Percentiles rank a stretch among this genome's conserved stretches.
These are phyloP conservation scores for Microtus ochrogaster DNA, from an alignment of 2,113 vertebrate genomes.

Conservation along the genomic window DNA sequence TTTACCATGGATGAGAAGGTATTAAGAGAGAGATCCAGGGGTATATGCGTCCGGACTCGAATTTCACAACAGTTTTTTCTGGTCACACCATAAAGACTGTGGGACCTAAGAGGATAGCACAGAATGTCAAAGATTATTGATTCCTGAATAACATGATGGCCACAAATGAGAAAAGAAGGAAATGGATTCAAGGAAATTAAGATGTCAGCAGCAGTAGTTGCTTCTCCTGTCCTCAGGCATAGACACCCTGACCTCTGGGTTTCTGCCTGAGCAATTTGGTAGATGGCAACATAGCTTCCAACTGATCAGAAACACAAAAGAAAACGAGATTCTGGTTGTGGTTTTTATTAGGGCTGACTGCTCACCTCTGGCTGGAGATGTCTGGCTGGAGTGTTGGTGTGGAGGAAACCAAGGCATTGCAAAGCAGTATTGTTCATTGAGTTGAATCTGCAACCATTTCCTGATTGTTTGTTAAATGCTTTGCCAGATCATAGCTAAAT, in stretches of 20 bases:
- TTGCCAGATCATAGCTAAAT: background rate
- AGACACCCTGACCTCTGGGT: background rate
- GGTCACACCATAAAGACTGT: background rate
- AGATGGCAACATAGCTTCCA: background rate
- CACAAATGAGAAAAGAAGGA: background rate
- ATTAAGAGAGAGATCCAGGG: background rate
- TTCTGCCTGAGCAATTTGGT: background rate
- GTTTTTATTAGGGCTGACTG: background rate
- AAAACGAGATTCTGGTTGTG: background rate
- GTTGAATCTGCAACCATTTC: background rate
- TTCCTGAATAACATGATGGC: background rate
- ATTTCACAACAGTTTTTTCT: background rate
- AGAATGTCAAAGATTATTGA: background rate
- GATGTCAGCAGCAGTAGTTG: background rate
- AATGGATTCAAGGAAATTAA: background rate
- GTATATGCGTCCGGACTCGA: background rate
- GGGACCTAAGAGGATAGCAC: background rate
- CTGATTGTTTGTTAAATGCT: background rate
- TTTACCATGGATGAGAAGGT: background rate
- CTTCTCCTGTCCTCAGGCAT: background rate
- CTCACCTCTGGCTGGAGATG: background rate
- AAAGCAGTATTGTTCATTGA: background rate
- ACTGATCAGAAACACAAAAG: background rate
- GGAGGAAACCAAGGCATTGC: background rate
- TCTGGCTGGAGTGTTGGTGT: background rate